phyloP scores from a whole-genome alignment of 2,797 vertebrate genomes.

The Ctenopoma kingsleyae region DNA sequence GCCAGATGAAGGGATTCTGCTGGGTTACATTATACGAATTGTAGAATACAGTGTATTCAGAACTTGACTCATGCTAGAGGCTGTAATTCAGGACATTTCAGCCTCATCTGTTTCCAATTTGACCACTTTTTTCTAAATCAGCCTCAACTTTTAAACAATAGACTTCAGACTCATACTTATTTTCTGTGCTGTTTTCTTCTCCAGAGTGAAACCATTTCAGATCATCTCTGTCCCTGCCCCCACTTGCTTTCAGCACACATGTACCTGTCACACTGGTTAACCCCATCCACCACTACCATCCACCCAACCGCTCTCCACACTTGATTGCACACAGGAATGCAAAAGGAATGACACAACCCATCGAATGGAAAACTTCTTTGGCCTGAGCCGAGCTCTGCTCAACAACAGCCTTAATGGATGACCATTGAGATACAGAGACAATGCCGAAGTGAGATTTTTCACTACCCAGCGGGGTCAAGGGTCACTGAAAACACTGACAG shows the following conservation, averaged over 20 bases:
- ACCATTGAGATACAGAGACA: constrained; percentile 76
- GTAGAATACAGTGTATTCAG: background rate
- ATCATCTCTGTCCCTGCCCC: constrained; percentile 15
- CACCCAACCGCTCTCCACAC: constrained; percentile 54
- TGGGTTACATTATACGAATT: background rate
- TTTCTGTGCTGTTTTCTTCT: constrained; percentile 29
- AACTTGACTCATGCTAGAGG: background rate
- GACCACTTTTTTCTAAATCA: background rate
- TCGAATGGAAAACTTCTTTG: constrained; percentile 63
- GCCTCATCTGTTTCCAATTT: constrained; percentile 27
- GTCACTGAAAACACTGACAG: constrained; percentile 74
- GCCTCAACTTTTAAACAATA: constrained; percentile 7
- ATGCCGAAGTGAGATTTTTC: constrained; percentile 61
- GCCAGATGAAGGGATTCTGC: background rate
- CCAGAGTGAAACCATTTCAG: constrained; percentile 47
- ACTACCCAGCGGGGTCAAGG: constrained; percentile 70
- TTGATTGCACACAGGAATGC: constrained; percentile 84
- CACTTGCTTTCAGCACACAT: constrained; percentile 51
- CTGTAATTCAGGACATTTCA: background rate
- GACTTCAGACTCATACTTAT: constrained; percentile 41
- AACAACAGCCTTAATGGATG: constrained; percentile 75
- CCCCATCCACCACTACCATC: constrained; percentile 45
- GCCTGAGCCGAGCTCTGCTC: constrained; percentile 58
- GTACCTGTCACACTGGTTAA: constrained; percentile 76
- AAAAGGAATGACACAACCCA: constrained; percentile 77